These are phyloP conservation scores for Meiosimyza platycephala DNA, from an alignment of 2,888 invertebrate species.

Conservation along the genomic window DNA sequence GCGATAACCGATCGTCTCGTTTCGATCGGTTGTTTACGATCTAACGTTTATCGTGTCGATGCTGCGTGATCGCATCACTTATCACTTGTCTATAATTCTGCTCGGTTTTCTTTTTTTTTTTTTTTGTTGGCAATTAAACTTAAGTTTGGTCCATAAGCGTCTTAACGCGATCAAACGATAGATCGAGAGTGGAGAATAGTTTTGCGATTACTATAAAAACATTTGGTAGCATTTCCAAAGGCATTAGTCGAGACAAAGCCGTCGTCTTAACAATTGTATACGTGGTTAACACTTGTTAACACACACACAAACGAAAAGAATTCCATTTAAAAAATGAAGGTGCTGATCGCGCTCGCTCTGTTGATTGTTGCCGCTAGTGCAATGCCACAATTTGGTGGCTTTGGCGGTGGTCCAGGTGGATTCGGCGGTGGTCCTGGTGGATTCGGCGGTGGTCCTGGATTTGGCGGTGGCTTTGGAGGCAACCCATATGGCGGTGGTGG, in stretches of 20 bases:
- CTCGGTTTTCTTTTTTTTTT: no score
- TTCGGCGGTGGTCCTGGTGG: slow-evolving; percentile 35
- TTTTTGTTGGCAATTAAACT: no score
- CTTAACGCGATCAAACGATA: not conserved
- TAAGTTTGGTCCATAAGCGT: no score
- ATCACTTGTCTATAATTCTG: no score
- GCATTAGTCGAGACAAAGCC: slow-evolving; percentile 47
- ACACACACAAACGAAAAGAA: not conserved
- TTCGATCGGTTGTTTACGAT: no score
- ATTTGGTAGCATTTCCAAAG: slow-evolving; percentile 37
- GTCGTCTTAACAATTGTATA: slow-evolving; percentile 19
- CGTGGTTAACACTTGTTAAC: not conserved
- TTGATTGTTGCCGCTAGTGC: slow-evolving; percentile 53
- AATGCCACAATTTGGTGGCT: slow-evolving; percentile 49
- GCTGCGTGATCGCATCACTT: no score
- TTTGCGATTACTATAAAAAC: slow-evolving; percentile 48
- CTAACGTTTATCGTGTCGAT: no score
- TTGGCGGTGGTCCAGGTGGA: slow-evolving; percentile 34
- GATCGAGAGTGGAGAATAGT: slow-evolving; percentile 26
- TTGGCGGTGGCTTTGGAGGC: slow-evolving; percentile 34
- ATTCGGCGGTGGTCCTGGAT: slow-evolving; percentile 24
- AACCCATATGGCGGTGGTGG: slow-evolving; percentile 11
- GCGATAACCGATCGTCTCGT: no score
- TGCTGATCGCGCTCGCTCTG: slow-evolving; percentile 54
- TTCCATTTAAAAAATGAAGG: slow-evolving; percentile 52